phyloP scores from a whole-genome alignment of 2,888 invertebrate genomes.

The Melieria picta region DNA sequence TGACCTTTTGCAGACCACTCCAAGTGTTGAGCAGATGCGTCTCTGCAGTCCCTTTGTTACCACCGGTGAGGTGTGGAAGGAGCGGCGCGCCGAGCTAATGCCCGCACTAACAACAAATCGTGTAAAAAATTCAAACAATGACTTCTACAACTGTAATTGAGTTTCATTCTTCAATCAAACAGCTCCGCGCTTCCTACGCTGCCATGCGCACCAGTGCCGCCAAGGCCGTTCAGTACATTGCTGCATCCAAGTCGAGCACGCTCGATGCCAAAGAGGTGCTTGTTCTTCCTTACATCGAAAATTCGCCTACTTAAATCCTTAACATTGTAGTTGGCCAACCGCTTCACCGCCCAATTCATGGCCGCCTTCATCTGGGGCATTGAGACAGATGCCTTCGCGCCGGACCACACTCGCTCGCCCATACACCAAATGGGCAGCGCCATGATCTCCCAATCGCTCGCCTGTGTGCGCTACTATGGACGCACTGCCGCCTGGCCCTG shows the following conservation, averaged over 20 bases:
- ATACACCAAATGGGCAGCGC: slow-evolving; percentile 34
- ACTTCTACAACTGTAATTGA: background rate
- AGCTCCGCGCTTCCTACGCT: slow-evolving; percentile 65
- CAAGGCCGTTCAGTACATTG: slow-evolving; percentile 62
- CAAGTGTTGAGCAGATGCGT: slow-evolving; percentile 45
- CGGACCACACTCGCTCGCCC: background rate
- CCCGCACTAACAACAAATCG: slow-evolving; percentile 67
- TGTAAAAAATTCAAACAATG: slow-evolving; percentile 48
- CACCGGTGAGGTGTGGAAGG: slow-evolving; percentile 67
- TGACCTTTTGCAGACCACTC: slow-evolving; percentile 39
- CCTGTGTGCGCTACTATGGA: slow-evolving; percentile 45
- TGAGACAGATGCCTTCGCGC: slow-evolving; percentile 48
- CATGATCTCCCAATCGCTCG: slow-evolving; percentile 44
- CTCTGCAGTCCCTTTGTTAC: slow-evolving; percentile 65
- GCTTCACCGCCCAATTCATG: slow-evolving; percentile 50
- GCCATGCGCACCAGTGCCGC: slow-evolving; percentile 62
- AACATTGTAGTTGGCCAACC: slow-evolving; percentile 41
- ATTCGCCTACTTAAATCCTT: slow-evolving; percentile 17
- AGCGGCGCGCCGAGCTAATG: slow-evolving; percentile 64
- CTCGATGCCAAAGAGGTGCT: slow-evolving; percentile 42
- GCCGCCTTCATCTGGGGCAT: slow-evolving; percentile 51
- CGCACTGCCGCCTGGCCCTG: slow-evolving; percentile 48
- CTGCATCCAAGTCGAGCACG: background rate
- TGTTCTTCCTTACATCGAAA: background rate
- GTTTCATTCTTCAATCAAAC: background rate